A percentile compares a stretch with the other conserved stretches of the same genome.
These are phyloP conservation scores for Tachina fera DNA, from an alignment of 2,888 invertebrate genomes.

Conservation along the genomic window DNA sequence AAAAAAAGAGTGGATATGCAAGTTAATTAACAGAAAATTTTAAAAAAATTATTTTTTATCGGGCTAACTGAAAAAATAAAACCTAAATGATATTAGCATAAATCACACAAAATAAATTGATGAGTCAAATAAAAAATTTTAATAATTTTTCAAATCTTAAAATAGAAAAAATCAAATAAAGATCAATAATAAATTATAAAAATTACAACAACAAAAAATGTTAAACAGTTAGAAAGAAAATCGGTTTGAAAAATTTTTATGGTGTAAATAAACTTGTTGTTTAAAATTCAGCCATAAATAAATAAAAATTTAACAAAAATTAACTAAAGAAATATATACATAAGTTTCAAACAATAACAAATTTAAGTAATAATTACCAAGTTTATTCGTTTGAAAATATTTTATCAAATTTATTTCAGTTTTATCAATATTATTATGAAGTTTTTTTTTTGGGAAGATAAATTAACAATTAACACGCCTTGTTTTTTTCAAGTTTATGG, in stretches of 20 bases:
- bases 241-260: neutral
- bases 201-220: neutral
- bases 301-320: neutral
- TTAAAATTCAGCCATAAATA: neutral
- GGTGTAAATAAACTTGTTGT: neutral
- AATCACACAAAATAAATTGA: too few species aligned
- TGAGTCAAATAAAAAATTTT: too few species aligned
- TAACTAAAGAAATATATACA: neutral
- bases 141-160: too few species aligned
- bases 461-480: constrained; percentile 48
- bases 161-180: too few species aligned
- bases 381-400: constrained; percentile 5
- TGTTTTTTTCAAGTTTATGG: constrained; percentile 58
- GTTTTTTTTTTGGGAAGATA: constrained; percentile 18
- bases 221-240: neutral
- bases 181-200: too few species aligned
- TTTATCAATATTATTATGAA: constrained; percentile 16
- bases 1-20: too few species aligned
- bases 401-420: constrained; percentile 36
- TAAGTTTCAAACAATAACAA: neutral
- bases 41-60: too few species aligned
- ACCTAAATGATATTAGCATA: too few species aligned
- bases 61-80: too few species aligned
- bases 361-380: constrained; percentile 6
- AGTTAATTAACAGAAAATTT: too few species aligned